Percentiles rank a stretch among this genome's conserved stretches.
These are phyloP conservation scores for Matsumurasca onukii DNA, from an alignment of 1,140 invertebrate species.

Conservation along the genomic window DNA sequence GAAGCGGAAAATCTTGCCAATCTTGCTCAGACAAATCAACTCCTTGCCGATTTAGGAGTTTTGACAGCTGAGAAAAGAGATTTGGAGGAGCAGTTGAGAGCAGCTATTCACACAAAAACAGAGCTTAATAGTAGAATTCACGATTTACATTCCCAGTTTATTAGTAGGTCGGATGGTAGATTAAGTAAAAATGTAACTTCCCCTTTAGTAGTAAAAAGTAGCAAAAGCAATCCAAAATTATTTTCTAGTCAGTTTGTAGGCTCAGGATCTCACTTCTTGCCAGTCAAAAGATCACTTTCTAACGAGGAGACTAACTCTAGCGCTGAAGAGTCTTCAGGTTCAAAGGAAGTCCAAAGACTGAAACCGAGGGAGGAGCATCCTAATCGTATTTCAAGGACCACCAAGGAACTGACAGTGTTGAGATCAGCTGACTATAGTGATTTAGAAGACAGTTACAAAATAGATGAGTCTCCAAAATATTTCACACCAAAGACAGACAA, in stretches of 20 bases:
- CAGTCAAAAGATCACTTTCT: slow-evolving; percentile 29
- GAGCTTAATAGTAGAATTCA: slow-evolving; percentile 52
- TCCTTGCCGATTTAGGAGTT: slow-evolving; percentile 60
- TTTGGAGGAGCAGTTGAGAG: slow-evolving; percentile 61
- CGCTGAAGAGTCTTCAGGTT: neutral
- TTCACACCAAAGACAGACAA: slow-evolving; percentile 27
- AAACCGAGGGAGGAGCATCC: slow-evolving; percentile 25
- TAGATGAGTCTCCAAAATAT: slow-evolving; percentile 25
- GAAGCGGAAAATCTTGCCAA: slow-evolving; percentile 68
- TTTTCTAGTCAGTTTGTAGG: slow-evolving; percentile 28
- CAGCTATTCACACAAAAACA: slow-evolving; percentile 54
- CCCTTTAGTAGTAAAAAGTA: neutral
- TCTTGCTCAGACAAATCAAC: slow-evolving; percentile 60
- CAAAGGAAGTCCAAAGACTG: slow-evolving; percentile 23
- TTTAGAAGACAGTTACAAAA: slow-evolving; percentile 1
- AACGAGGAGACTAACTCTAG: slow-evolving; percentile 15
- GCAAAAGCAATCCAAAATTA: neutral
- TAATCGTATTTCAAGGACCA: slow-evolving; percentile 26
- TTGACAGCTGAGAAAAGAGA: slow-evolving; percentile 59
- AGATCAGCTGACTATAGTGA: slow-evolving; percentile 20
- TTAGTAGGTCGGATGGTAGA: slow-evolving; percentile 40
- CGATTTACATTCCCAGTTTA: slow-evolving; percentile 50
- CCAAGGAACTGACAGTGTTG: slow-evolving; percentile 21
- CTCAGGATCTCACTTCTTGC: slow-evolving; percentile 28
- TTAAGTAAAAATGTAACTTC: slow-evolving; percentile 13